A percentile compares a stretch with the other conserved stretches of the same genome.
phyloP scores from a whole-genome alignment of 1,140 invertebrate species.

The Caenorhabditis elegans region WBcel235 BX284605.5:7752501-7753000 shows the following conservation, averaged over 20 bases:
- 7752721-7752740: neutral
- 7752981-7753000: too few species aligned
- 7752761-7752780: neutral
- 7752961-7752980: neutral
- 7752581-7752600: too few species aligned
- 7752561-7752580: neutral
- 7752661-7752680: too few species aligned
- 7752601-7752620: too few species aligned
- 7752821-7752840: neutral
- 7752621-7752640: too few species aligned
- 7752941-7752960: neutral
- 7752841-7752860: neutral
- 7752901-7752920: slow-evolving; percentile 3
- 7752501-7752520: neutral
- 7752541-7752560: neutral
- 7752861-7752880: neutral
- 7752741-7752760: neutral
- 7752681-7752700: neutral
- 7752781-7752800: slow-evolving; percentile 15
- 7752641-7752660: too few species aligned
- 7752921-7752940: neutral
- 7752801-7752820: neutral
- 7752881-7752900: neutral
- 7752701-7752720: neutral
- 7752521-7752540: neutral